These are phyloP conservation scores for Nowickia ferox DNA, from an alignment of 2,888 invertebrate genomes.

Conservation along the genomic window DNA sequence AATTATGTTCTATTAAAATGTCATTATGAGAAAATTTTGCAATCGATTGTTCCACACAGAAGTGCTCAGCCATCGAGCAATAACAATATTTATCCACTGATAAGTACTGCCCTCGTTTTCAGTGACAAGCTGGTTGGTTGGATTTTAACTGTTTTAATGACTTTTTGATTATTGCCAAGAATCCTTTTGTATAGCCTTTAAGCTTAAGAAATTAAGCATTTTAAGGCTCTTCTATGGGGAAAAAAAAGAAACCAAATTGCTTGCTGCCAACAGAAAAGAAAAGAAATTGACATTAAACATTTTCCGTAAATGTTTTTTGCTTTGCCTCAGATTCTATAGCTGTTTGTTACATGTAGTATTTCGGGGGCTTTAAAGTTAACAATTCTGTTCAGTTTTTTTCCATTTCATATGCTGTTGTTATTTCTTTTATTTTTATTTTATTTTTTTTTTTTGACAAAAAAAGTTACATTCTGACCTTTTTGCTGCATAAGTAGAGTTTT, in stretches of 20 bases:
- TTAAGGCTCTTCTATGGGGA: conserved; percentile 31
- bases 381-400: conserved; percentile 30
- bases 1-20: no score
- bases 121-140: background rate
- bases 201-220: conserved; percentile 67
- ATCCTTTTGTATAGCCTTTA: conserved; percentile 66
- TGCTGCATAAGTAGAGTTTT: conserved; percentile 56
- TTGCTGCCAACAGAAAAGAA: conserved; percentile 21
- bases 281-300: conserved; percentile 71
- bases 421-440: conserved; percentile 26
- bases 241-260: conserved; percentile 35
- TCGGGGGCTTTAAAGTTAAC: conserved; percentile 60
- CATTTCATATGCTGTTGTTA: conserved; percentile 22
- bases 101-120: conserved; percentile 32
- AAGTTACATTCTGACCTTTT: conserved; percentile 67
- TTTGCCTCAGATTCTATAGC: background rate
- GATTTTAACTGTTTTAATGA: conserved; percentile 65
- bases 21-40: no score
- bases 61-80: background rate
- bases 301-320: conserved; percentile 57
- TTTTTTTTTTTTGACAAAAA: conserved; percentile 52
- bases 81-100: background rate
- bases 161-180: conserved; percentile 70
- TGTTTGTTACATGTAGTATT: conserved; percentile 39
- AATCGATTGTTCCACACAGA: no score